Percentiles rank a stretch among this genome's conserved stretches.
phyloP scores from a whole-genome alignment of 2,797 vertebrate genomes.

The Presbytis comata region DNA sequence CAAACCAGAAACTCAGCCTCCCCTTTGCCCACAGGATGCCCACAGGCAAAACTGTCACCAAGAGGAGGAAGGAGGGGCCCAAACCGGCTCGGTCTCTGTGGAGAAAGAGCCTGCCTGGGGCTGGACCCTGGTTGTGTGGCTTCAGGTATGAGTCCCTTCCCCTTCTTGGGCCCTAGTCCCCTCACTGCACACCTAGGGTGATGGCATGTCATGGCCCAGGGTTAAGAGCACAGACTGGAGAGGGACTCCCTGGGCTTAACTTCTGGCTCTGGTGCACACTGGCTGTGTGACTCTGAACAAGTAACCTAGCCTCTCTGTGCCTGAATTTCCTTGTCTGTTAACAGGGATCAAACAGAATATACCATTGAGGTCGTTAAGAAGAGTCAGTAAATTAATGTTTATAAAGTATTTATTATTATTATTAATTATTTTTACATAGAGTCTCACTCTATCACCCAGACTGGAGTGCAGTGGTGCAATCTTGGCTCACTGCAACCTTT shows the following conservation, averaged over 20 bases:
- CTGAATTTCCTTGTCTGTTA: neutral
- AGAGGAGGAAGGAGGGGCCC: neutral
- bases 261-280: neutral
- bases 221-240: neutral
- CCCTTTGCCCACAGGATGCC: neutral
- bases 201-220: rapidly evolving
- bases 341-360: neutral
- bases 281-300: neutral
- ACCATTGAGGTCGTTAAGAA: rapidly evolving
- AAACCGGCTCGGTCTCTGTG: rapidly evolving
- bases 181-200: neutral
- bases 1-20: neutral
- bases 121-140: neutral
- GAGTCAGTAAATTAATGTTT: neutral
- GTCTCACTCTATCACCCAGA: neutral
- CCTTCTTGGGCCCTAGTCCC: neutral
- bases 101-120: too few relatives aligned
- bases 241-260: neutral
- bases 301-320: neutral
- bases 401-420: too few relatives aligned
- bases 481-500: neutral
- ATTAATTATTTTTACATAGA: neutral
- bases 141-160: neutral
- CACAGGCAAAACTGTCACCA: rapidly evolving
- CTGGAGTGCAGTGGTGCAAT: neutral